phyloP scores from a whole-genome alignment of 2,888 invertebrate species.

The Lasioglossum malachurum region DNA sequence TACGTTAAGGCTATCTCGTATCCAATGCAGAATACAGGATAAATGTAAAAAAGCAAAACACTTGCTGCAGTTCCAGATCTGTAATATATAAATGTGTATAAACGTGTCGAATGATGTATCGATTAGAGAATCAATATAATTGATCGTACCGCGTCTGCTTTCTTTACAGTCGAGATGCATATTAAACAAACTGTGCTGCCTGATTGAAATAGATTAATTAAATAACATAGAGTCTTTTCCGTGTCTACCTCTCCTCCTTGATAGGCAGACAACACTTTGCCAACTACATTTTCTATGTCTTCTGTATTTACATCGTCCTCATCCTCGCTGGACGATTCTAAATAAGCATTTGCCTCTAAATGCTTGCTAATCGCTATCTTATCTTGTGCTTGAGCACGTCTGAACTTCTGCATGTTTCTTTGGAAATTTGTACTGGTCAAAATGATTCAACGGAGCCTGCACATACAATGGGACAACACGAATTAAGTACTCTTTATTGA shows the following conservation, averaged over 20 bases:
- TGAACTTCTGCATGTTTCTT: constrained; percentile 81
- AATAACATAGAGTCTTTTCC: constrained; percentile 89
- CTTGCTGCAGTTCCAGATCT: constrained; percentile 94
- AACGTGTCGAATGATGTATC: not conserved
- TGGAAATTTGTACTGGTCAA: not conserved
- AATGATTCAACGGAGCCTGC: not conserved
- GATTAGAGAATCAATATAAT: not conserved
- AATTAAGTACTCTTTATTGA: not conserved
- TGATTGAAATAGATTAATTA: constrained; percentile 92
- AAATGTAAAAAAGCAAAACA: constrained; percentile 95
- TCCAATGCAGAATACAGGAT: constrained; percentile 96
- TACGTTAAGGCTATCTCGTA: constrained; percentile 93
- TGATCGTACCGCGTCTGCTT: constrained; percentile 88
- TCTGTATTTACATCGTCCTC: constrained; percentile 78
- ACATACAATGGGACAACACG: not conserved
- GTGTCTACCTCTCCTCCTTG: constrained; percentile 83
- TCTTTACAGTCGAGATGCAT: constrained; percentile 94
- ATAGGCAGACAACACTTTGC: constrained; percentile 79
- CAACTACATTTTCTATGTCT: constrained; percentile 76
- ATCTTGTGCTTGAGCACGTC: constrained; percentile 79
- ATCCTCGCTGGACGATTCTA: constrained; percentile 81
- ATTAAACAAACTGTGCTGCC: constrained; percentile 94
- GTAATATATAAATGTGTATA: constrained; percentile 40
- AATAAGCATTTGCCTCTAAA: constrained; percentile 72
- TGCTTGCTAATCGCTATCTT: constrained; percentile 80